Percentiles rank a stretch among this genome's conserved stretches.
Evolutionary conservation across 2,113 vertebrate genomes (phyloP).

Genomic region (Leptocoma aspasia): DNA sequence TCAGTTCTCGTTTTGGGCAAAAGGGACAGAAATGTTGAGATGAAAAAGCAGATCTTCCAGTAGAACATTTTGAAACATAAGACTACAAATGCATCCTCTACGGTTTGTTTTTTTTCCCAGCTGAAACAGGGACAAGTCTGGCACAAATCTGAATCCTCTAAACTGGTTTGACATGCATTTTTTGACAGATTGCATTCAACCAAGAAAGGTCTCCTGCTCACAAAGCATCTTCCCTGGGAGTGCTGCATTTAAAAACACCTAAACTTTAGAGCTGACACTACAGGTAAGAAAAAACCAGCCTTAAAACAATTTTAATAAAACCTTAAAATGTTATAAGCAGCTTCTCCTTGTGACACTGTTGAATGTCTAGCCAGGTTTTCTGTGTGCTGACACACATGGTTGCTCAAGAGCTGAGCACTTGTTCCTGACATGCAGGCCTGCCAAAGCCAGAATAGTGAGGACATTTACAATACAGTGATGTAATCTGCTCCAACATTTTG

Average conservation of each 20-base stretch:
- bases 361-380: background rate
- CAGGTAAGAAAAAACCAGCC: background rate
- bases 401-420: conserved; percentile 45
- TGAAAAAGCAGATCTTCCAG: background rate
- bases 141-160: background rate
- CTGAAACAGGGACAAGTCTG: background rate
- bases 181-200: background rate
- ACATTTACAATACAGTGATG: conserved; percentile 42
- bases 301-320: background rate
- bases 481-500: conserved; percentile 32
- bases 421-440: background rate
- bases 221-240: background rate
- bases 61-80: background rate
- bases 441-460: background rate
- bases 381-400: background rate
- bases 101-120: background rate
- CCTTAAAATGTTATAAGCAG: background rate
- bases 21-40: background rate
- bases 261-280: background rate
- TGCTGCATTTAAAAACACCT: background rate
- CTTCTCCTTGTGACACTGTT: background rate
- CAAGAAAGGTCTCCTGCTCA: background rate
- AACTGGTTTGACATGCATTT: background rate
- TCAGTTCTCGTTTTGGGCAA: background rate
- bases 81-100: background rate